phyloP scores from a whole-genome alignment of 2,113 vertebrate genomes.

The Ictalurus furcatus region DNA sequence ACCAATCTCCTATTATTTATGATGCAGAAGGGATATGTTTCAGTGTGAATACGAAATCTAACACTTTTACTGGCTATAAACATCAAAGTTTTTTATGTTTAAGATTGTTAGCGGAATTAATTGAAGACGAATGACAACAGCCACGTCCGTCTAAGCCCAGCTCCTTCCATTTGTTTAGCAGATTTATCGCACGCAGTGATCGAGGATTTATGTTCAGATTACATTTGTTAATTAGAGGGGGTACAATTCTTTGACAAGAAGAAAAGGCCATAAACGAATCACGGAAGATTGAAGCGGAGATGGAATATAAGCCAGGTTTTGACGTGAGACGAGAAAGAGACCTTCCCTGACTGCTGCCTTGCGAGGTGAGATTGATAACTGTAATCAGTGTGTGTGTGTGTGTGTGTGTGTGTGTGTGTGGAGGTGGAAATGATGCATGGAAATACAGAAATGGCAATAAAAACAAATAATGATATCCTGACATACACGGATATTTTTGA shows the following conservation, averaged over 20 bases:
- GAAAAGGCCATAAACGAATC: background rate
- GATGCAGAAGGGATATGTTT: background rate
- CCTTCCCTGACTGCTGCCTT: background rate
- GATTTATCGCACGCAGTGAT: constrained; percentile 14
- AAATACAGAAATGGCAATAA: constrained; percentile 6
- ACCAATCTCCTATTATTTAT: background rate
- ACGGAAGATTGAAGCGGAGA: background rate
- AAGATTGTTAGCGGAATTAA: background rate
- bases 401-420: background rate
- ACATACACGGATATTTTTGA: background rate
- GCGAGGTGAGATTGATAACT: constrained; percentile 28
- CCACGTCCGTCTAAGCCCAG: background rate
- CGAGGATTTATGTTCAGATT: background rate
- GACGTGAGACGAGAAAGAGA: background rate
- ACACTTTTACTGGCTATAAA: background rate
- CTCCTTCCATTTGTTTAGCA: background rate
- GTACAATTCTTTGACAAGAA: constrained; percentile 5
- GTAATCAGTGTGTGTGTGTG: constrained; percentile 4
- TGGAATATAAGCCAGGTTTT: background rate
- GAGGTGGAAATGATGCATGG: background rate
- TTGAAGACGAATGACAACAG: background rate
- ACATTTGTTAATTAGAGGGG: constrained; percentile 27
- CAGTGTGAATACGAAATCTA: background rate
- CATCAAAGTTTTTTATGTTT: background rate
- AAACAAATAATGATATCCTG: background rate